phyloP scores from a whole-genome alignment of 2,113 vertebrate genomes.

The Polypterus bichir region DNA sequence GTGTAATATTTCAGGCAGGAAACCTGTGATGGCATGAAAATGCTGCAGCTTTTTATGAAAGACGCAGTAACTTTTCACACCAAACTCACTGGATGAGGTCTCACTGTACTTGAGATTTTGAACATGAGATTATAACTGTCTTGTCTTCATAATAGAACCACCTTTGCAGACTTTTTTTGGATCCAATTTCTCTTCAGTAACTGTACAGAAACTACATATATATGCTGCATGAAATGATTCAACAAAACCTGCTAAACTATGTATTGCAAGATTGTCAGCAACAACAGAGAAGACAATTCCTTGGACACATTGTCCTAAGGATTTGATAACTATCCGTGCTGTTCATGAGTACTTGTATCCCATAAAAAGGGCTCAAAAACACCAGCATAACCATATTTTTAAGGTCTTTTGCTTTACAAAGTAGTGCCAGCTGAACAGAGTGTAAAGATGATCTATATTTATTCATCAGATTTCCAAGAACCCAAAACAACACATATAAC shows the following conservation, averaged over 20 bases:
- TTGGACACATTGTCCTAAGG: constrained; percentile 9
- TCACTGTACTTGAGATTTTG: not conserved
- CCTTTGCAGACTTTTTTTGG: constrained; percentile 10
- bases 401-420: constrained; percentile 17
- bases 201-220: constrained; percentile 6
- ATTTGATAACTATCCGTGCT: constrained; percentile 17
- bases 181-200: constrained; percentile 2
- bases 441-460: constrained; percentile 16
- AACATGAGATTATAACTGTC: constrained; percentile 15
- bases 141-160: constrained; percentile 11
- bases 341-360: constrained; percentile 19
- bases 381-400: constrained; percentile 14
- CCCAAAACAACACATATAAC: constrained; percentile 18
- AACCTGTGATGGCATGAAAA: constrained; percentile 7
- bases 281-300: constrained; percentile 19
- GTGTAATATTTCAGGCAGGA: constrained; percentile 11
- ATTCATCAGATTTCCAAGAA: constrained; percentile 20
- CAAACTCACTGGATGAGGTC: not conserved
- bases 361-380: constrained; percentile 17
- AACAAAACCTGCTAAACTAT: constrained; percentile 20
- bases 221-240: constrained; percentile 6
- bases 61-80: constrained; percentile 10
- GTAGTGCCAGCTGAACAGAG: constrained; percentile 17
- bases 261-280: constrained; percentile 21
- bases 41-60: constrained; percentile 2